Evolutionary conservation across 2,888 invertebrate genomes (phyloP).

Genomic region (Podabrus alpinus): DNA sequence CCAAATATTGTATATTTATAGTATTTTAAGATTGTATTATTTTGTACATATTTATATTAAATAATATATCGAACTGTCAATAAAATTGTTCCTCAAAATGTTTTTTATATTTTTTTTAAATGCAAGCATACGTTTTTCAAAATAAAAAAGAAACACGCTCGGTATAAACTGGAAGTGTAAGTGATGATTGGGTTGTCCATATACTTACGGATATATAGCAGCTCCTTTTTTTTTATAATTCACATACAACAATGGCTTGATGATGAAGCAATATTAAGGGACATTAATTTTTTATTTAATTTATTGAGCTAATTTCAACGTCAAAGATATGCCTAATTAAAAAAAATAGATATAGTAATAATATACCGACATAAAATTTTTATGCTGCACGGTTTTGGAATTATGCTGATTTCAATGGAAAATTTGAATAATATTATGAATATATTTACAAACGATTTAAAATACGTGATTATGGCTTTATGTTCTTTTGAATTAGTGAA

Average conservation of each 20-base stretch:
- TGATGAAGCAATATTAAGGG: neutral
- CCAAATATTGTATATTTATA: constrained; percentile 29
- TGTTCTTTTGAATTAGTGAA: too few relatives aligned
- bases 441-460: too few relatives aligned
- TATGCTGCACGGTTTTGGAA: too few relatives aligned
- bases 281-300: neutral
- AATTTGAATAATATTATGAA: too few relatives aligned
- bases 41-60: constrained; percentile 31
- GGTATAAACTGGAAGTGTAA: neutral
- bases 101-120: constrained; percentile 6
- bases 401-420: too few relatives aligned
- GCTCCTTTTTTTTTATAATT: neutral
- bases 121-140: neutral
- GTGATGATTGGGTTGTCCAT: neutral
- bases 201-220: neutral
- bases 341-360: too few relatives aligned
- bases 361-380: too few relatives aligned
- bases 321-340: neutral
- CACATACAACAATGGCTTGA: neutral
- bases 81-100: constrained; percentile 6
- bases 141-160: neutral
- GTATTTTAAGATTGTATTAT: constrained; percentile 22
- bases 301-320: neutral
- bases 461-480: too few relatives aligned
- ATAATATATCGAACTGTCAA: constrained; percentile 26